These are phyloP conservation scores for Drosophila littoralis DNA, from an alignment of 1,140 invertebrate species.

Conservation along the genomic window DNA sequence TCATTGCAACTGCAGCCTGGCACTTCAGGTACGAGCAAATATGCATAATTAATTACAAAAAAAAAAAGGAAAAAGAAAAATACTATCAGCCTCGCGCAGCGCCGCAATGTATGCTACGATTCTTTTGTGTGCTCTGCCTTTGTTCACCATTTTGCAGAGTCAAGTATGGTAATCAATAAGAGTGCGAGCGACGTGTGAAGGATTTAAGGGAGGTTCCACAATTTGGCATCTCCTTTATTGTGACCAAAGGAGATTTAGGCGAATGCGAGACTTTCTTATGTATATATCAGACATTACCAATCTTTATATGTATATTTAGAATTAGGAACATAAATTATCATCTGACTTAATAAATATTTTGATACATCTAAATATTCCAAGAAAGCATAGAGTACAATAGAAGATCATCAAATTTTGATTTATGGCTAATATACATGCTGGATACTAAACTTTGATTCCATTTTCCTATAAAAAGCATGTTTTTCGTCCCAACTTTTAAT, in stretches of 20 bases:
- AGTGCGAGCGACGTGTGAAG: conserved; percentile 10
- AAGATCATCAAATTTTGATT: too few relatives aligned
- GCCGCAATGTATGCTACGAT: conserved; percentile 19
- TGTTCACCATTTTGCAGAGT: conserved; percentile 29
- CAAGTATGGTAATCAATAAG: conserved; percentile 52
- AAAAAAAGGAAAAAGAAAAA: not conserved
- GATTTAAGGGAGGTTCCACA: not conserved
- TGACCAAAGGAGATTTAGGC: not conserved
- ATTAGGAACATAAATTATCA: too few relatives aligned
- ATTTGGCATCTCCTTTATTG: not conserved
- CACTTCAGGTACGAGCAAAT: conserved; percentile 37
- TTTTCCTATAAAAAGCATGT: not conserved
- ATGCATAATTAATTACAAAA: conserved; percentile 65
- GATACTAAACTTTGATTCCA: too few relatives aligned
- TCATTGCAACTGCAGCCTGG: conserved; percentile 15
- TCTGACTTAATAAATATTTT: not conserved
- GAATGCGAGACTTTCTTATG: not conserved
- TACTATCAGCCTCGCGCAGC: conserved; percentile 30
- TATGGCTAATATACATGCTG: too few relatives aligned
- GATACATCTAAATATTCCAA: too few relatives aligned
- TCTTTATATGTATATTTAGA: too few relatives aligned
- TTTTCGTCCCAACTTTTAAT: not conserved
- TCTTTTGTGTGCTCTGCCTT: conserved; percentile 55
- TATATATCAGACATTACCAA: not conserved
- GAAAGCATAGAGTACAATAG: too few relatives aligned